Evolutionary conservation across 2,888 invertebrate genomes (phyloP).

Genomic region (Drosophila aldrichi): DNA sequence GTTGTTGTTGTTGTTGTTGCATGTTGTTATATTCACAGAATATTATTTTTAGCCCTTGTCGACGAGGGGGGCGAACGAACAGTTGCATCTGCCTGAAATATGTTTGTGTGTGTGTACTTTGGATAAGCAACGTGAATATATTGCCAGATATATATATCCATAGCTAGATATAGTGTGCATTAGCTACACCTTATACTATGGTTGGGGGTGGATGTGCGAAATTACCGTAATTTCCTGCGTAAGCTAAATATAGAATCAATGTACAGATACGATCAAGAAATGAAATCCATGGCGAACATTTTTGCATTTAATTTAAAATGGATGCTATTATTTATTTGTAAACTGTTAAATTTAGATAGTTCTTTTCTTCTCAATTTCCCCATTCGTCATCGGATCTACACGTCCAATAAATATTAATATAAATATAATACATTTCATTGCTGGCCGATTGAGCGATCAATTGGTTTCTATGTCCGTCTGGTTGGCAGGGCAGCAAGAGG

Average conservation of each 20-base stretch:
- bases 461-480: conserved; percentile 36
- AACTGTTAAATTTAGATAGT: conserved; percentile 72
- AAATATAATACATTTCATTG: conserved; percentile 74
- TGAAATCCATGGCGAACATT: neutral
- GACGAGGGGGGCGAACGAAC: conserved; percentile 35
- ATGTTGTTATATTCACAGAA: conserved; percentile 38
- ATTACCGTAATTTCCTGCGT: conserved; percentile 65
- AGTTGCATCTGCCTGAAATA: conserved; percentile 19
- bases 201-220: conserved; percentile 48
- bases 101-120: conserved; percentile 33
- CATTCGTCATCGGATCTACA: conserved; percentile 59
- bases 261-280: conserved; percentile 6
- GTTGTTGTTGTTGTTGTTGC: conserved; percentile 17
- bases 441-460: conserved; percentile 56
- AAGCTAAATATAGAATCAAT: conserved; percentile 11
- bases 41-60: conserved; percentile 63
- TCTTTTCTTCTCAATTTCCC: conserved; percentile 61
- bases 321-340: conserved; percentile 74
- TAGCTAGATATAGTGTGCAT: neutral
- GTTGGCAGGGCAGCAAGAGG: conserved; percentile 76
- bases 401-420: conserved; percentile 79
- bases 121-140: conserved; percentile 35
- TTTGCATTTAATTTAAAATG: conserved; percentile 51
- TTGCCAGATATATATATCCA: neutral
- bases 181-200: neutral